Conservation (phyloP, 1,140 invertebrate species). For the Harpegnathos saltator region DNA sequence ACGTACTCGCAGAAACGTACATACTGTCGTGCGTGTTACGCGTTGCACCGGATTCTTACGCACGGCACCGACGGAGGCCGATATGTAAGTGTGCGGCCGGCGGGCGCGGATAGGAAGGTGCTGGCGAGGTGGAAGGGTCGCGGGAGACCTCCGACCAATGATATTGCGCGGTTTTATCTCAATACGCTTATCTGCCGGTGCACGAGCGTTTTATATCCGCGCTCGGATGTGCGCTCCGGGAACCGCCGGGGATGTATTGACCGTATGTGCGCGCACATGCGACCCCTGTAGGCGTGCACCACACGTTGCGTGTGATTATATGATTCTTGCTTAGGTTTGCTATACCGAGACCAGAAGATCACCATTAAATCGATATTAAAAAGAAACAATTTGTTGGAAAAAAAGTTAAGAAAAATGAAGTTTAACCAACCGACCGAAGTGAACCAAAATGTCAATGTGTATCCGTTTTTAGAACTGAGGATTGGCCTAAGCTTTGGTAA, state of each 20-base stretch:
- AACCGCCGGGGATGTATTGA: conserved; percentile 79
- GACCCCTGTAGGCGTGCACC: conserved; percentile 26
- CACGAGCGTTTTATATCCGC: conserved; percentile 76
- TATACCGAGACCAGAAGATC: neutral
- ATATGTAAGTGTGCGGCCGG: conserved; percentile 30
- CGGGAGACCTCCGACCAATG: conserved; percentile 78
- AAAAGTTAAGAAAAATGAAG: too few relatives aligned
- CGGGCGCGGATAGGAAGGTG: conserved; percentile 52
- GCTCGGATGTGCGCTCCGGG: conserved; percentile 26
- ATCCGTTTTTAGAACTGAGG: too few relatives aligned
- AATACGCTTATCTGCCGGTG: conserved; percentile 81
- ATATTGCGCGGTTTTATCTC: conserved; percentile 82
- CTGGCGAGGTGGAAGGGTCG: conserved; percentile 31
- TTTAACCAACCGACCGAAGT: too few relatives aligned
- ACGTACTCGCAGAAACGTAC: neutral
- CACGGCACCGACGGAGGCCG: conserved; percentile 28
- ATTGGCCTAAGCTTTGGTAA: too few relatives aligned
- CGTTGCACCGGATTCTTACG: conserved; percentile 36
- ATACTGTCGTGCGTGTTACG: neutral
- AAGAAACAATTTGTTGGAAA: too few relatives aligned
- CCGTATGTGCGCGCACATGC: conserved; percentile 66
- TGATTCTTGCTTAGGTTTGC: conserved; percentile 3
- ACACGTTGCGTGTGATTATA: conserved; percentile 6
- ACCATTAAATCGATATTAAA: neutral
- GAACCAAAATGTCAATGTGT: too few relatives aligned